Conservation (phyloP, 2,797 vertebrate genomes). For the Mallotus villosus region DNA sequence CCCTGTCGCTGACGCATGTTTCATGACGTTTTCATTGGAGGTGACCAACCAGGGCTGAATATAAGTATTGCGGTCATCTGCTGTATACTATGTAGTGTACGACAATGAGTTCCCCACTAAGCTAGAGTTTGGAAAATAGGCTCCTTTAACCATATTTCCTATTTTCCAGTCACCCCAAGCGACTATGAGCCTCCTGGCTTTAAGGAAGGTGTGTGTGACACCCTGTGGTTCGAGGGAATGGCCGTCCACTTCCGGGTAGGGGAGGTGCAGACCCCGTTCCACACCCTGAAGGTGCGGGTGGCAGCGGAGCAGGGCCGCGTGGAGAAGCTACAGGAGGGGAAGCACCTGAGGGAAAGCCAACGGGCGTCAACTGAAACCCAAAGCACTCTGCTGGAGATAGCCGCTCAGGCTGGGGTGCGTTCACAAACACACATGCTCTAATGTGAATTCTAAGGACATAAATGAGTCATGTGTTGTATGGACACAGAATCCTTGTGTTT, state of each 20-base stretch:
- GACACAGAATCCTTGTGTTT: background rate
- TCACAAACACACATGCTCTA: too few relatives aligned
- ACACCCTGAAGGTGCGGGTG: constrained; percentile 70
- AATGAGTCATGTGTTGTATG: too few relatives aligned
- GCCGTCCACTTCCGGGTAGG: constrained; percentile 77
- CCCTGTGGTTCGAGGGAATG: constrained; percentile 76
- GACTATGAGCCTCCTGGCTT: constrained; percentile 82
- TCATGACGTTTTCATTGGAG: background rate
- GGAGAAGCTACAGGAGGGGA: constrained; percentile 63
- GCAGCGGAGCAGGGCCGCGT: constrained; percentile 66
- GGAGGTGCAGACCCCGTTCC: constrained; percentile 73
- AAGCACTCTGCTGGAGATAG: background rate
- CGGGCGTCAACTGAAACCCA: constrained; percentile 5
- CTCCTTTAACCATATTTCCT: background rate
- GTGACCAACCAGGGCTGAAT: too few relatives aligned
- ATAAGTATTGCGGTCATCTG: too few relatives aligned
- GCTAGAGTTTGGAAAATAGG: background rate
- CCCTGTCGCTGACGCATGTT: background rate
- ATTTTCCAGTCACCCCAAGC: constrained; percentile 71
- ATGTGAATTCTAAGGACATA: too few relatives aligned
- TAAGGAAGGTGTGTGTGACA: constrained; percentile 71
- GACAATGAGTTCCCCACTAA: background rate
- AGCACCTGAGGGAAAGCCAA: constrained; percentile 47
- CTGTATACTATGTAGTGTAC: background rate
- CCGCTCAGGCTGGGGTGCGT: too few relatives aligned